Evolutionary conservation across 2,888 invertebrate species (phyloP).

Genomic region (Nasonia oneida): DNA sequence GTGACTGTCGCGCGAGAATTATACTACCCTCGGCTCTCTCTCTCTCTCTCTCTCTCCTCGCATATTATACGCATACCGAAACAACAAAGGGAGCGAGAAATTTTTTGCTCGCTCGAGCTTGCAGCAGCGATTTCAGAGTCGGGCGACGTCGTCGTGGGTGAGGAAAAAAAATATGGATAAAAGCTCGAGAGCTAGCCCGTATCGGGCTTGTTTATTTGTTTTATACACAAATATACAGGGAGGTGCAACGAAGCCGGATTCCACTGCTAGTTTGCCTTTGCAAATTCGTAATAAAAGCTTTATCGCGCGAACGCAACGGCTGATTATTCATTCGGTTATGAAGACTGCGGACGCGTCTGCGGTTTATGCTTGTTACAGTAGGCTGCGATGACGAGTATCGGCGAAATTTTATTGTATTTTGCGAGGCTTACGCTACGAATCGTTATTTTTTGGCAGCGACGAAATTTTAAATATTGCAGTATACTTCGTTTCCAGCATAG

Average conservation of each 20-base stretch:
- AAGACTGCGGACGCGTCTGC: background rate
- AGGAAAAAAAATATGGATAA: background rate
- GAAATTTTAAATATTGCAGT: background rate
- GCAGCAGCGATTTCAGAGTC: background rate
- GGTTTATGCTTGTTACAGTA: background rate
- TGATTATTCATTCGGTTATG: conserved; percentile 12
- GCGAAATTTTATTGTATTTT: conserved; percentile 41
- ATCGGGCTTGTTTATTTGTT: background rate
- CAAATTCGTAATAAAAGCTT: conserved; percentile 37
- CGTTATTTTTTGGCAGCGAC: background rate
- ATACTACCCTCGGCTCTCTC: background rate
- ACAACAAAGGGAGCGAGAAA: background rate
- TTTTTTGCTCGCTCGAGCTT: background rate
- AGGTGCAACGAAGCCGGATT: background rate
- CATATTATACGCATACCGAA: background rate
- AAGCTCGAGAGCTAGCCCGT: background rate
- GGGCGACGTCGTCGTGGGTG: background rate
- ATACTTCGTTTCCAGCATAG: background rate
- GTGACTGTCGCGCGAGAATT: background rate
- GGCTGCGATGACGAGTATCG: background rate
- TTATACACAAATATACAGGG: background rate
- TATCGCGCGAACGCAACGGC: background rate
- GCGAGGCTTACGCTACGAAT: background rate
- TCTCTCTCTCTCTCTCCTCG: background rate
- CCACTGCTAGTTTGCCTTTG: conserved; percentile 2